Conservation (phyloP, 2,113 vertebrate species). For the Scytalopus superciliaris region DNA sequence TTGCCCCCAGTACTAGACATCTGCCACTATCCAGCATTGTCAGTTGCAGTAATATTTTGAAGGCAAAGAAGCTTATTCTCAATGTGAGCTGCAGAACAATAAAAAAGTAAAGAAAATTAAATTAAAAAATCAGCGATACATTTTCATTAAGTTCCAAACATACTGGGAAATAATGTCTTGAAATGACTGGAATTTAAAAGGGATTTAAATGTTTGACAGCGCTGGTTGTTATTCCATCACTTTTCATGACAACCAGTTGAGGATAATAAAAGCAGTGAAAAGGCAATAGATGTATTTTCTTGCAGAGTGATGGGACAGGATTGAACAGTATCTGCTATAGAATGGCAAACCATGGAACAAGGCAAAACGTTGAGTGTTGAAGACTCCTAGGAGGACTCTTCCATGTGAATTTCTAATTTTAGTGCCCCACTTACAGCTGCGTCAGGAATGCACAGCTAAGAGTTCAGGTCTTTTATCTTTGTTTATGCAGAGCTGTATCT, state of each 20-base stretch:
- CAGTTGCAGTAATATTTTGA: background rate
- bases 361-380: background rate
- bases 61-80: background rate
- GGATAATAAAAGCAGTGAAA: background rate
- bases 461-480: background rate
- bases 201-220: constrained; percentile 9
- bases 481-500: background rate
- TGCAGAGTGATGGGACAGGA: background rate
- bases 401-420: background rate
- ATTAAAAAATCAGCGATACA: background rate
- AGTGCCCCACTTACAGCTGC: background rate
- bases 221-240: background rate
- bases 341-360: background rate
- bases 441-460: background rate
- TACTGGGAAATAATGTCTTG: constrained; percentile 3
- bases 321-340: background rate
- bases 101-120: background rate
- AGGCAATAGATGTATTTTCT: background rate
- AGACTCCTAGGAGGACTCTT: background rate
- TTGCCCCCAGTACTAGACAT: background rate
- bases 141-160: constrained; percentile 27
- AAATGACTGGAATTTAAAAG: constrained; percentile 11
- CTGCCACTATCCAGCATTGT: background rate
- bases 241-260: background rate
- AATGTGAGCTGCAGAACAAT: background rate